Conservation (phyloP, 2,113 vertebrate species). For the Helogale parvula region DNA sequence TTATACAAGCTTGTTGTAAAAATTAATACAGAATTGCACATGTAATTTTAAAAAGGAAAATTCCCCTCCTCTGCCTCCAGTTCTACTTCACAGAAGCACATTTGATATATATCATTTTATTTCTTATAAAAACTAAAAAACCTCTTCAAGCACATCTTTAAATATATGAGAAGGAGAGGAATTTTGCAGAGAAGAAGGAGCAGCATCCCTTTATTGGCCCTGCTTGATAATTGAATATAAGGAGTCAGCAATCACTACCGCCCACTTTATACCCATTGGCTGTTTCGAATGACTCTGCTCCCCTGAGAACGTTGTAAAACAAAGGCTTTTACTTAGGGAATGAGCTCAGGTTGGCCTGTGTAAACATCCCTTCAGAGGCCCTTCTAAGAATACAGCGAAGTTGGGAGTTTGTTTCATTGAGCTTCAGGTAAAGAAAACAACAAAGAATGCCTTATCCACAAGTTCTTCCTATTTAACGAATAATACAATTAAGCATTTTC, state of each 20-base stretch:
- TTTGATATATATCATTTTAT: neutral
- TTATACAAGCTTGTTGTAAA: conserved; percentile 14
- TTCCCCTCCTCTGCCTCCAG: neutral
- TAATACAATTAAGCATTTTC: conserved; percentile 15
- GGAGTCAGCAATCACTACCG: neutral
- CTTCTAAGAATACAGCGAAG: neutral
- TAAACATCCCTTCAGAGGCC: neutral
- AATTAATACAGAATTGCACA: neutral
- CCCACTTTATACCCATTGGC: neutral
- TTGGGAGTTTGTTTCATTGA: neutral
- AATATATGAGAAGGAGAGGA: neutral
- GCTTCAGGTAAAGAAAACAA: neutral
- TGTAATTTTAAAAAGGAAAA: conserved; percentile 30
- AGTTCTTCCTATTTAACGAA: neutral
- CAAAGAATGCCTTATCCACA: neutral
- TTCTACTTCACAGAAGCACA: neutral
- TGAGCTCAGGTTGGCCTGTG: neutral
- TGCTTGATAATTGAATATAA: neutral
- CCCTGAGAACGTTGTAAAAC: neutral
- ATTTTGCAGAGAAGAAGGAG: conserved; percentile 13
- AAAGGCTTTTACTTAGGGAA: neutral
- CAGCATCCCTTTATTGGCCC: neutral
- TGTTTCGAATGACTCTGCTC: neutral
- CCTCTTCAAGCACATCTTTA: neutral
- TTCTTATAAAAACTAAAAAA: neutral